Base-by-base conservation (phyloP, 2,888 invertebrate species). In the Patella pellucida region DNA sequence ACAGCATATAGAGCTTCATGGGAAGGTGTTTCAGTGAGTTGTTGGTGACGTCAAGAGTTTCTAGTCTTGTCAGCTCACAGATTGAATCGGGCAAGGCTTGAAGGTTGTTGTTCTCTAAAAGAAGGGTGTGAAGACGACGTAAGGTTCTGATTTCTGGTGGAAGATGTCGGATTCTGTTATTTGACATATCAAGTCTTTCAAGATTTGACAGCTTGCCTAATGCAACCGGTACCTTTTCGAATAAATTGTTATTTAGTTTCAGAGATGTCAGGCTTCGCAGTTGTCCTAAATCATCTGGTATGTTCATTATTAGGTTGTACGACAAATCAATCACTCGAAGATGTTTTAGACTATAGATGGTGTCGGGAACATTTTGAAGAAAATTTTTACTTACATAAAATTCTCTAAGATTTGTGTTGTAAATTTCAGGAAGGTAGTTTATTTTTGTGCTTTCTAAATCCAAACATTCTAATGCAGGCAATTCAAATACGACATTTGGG, bases 391-490 rank as follows among this genome's bases (percentile, higher is more conserved):
- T 83, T 12, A 90, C 78, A 77, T 87, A 86, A 62, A 90, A 81
- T 75, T 89, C 89, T 67, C 80, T 76, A 27, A 91, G 80, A 52
- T 83, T 82, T 16, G 82, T 81, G 71, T 84, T 84, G 78, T 84
- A 85, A 71, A 85, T 84, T 19, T 89, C 87, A 5, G 90, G 90
- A 52, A 91, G 79, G 72, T 81, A 86, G 84, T 91, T 91, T 19
- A 91, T 87, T 77, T 90, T 90, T n/a, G 89, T 88, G 54, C 81
- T 83, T 72, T 89, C 88, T 69, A 91, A 82, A 80, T 91, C 90
- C 23, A 91, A 82, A 23, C 81, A 79, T 76, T 86, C 83, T 12
- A 91, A 83, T 71, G 86, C 85, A 23, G 89, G 86, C 11, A 91
- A 82, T 80, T 91, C 90, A 82, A 90, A 91, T 69, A 91, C 85